Evolutionary conservation across 2,888 invertebrate genomes (phyloP), one percentile per base, ranked within the genome.

Genomic region (Mantis religiosa): DNA sequence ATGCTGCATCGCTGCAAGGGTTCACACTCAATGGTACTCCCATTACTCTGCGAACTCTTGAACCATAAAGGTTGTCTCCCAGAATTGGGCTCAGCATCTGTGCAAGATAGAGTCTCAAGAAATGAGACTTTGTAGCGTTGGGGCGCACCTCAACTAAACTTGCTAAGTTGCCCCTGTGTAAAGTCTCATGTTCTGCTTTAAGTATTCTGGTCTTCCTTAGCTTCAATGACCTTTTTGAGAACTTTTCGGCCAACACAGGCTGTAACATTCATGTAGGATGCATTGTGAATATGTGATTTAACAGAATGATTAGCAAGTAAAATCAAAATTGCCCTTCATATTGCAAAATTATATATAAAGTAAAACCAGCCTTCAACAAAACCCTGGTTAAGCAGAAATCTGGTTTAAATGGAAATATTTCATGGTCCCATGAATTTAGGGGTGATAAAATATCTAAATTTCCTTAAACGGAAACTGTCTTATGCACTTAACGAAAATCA

Each of bases 61-160:
- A 91, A 1, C 92, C 92, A 88, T 92, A 92, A 41, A 92, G 89
- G 88, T 92, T 92, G 90, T 94, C 94, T 0, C 94, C 94, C 30
- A 94, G 91, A 88, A 93, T 90, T 27, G 94, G 93, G 89, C 92
- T 91, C 8, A 93, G 90, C 84, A 92, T 90, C 8, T 92, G 92
- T 0, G 93, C 91, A 86, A 93, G 92, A 84, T 93, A 93, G 30
- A 93, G 90, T 71, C 93, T 91, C 6, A 93, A 47, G 2, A 92
- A 92, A 87, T 93, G 92, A 91, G 92, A 92, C 89, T 90, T 92
- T 27, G 90, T 90, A 9, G 92, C 91, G 0, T 92, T 91, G 2
- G 92, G 90, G 83, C 90, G 91, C 25, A 93, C 90, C 91, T 93
- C 92, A 0, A 93, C 89, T 2, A 93, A 88, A 3, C 92, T 92